Conservation (phyloP, 37 sponge, comb jelly and placozoan species). For the Diacarnus erythraeanus region DNA sequence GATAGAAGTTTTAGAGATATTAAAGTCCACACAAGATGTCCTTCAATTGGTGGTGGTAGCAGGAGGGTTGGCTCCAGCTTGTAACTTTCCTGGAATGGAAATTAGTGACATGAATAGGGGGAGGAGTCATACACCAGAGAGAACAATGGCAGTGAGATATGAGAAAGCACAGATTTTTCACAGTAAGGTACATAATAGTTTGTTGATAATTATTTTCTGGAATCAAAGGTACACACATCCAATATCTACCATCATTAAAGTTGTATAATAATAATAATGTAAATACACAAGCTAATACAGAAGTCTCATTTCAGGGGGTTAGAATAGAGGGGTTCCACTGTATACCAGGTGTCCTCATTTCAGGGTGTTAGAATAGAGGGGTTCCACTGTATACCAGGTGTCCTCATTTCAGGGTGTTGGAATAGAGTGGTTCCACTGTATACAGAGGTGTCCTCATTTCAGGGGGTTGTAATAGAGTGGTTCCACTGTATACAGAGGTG, state of each 20-base stretch:
- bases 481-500: too few relatives aligned
- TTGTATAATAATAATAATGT: too few relatives aligned
- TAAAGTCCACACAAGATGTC: conserved; percentile 26
- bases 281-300: too few relatives aligned
- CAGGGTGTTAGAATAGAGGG: too few relatives aligned
- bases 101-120: background rate
- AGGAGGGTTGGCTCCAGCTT: conserved; percentile 43
- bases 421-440: too few relatives aligned
- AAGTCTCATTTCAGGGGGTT: too few relatives aligned
- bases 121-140: background rate
- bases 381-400: too few relatives aligned
- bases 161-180: conserved; percentile 64
- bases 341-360: too few relatives aligned
- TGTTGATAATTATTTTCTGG: background rate
- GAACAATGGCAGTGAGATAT: conserved; percentile 28
- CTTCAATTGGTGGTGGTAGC: conserved; percentile 55
- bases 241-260: background rate
- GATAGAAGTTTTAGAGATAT: conserved; percentile 53
- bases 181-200: conserved; percentile 45
- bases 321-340: too few relatives aligned
- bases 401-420: too few relatives aligned
- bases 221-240: background rate
- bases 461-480: too few relatives aligned
- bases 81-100: background rate
- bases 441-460: too few relatives aligned